Base-by-base conservation (phyloP, 2,113 vertebrate species). In the Phylloscopus trochiloides region DNA sequence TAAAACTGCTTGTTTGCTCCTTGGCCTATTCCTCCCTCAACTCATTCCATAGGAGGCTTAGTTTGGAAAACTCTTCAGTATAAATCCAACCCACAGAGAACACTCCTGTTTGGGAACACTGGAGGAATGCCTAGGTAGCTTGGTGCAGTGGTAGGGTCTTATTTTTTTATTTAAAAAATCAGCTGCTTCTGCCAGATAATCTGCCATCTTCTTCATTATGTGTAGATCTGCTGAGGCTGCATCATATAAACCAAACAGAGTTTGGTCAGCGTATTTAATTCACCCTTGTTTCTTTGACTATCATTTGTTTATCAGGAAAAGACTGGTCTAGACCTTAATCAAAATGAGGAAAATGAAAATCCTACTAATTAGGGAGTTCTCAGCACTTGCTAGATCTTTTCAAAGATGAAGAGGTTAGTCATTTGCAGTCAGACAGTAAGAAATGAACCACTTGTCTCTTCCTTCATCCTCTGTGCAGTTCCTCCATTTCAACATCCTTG, bases 371-470 rank as follows among this genome's bases (percentile, higher is more conserved):
- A 95, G 96, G 61, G 81, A 92, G 72, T 92, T 90, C 92, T 88
- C 55, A 70, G 92, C 93, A 96, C 86, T 96, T 96, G 91, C 94
- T 88, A 85, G 94, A 96, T 95, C 84, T 96, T 96, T 97, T 96
- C 83, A 94, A 96, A 97, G 97, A 97, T 88, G 77, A 95, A 94
- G 88, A 93, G 81, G 89, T 89, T 91, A 97, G 95, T 97, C 88
- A 54, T 96, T 48, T 95, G 93, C 92, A 94, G 94, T 81, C 71
- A 92, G 94, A 92, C 22, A 17, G 73, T 92, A 93, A 95, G 91
- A 90, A 94, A 94, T 79, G 79, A 96, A 96, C 96, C 94, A 80
- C 34, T 96, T 72, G 88, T 90, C 94, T 97, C 95, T 89, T 96
- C 85, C 90, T 36, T 86, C 95, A 96, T 92, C 92, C 92, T 93